A percentile compares a stretch with the other conserved stretches of the same genome.
These are phyloP conservation scores for Serilophus lunatus DNA, from an alignment of 2,113 vertebrate genomes.

Conservation along the genomic window DNA sequence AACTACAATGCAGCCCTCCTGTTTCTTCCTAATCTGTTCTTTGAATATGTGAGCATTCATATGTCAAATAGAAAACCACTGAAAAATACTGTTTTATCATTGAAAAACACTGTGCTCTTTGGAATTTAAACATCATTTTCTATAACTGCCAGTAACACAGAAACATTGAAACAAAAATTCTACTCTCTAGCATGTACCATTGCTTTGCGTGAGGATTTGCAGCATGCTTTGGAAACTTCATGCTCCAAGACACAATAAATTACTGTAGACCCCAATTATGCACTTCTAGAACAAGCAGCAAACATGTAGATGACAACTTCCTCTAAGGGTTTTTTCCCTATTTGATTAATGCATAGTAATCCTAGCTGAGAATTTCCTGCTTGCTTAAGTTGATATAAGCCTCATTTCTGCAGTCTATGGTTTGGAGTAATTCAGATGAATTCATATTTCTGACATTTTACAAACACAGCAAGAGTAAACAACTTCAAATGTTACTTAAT, in stretches of 20 bases:
- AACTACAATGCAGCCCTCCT: fast-evolving
- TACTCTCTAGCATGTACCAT: neutral
- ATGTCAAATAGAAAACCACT: neutral
- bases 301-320: neutral
- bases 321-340: neutral
- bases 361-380: neutral
- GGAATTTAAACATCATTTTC: neutral
- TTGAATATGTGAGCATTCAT: neutral
- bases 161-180: neutral
- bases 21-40: neutral
- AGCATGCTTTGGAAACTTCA: neutral
- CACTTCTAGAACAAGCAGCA: neutral
- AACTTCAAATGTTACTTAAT: neutral
- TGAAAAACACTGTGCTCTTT: fast-evolving
- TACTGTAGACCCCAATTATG: neutral
- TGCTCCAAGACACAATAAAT: neutral
- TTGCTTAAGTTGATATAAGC: neutral
- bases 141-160: neutral
- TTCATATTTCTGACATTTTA: neutral
- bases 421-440: neutral
- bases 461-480: neutral
- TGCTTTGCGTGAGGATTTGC: neutral
- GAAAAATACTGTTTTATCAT: too few species aligned
- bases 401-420: neutral
- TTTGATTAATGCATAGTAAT: neutral